Conservation (phyloP, 2,113 vertebrate genomes). For the Plecotus auritus region DNA sequence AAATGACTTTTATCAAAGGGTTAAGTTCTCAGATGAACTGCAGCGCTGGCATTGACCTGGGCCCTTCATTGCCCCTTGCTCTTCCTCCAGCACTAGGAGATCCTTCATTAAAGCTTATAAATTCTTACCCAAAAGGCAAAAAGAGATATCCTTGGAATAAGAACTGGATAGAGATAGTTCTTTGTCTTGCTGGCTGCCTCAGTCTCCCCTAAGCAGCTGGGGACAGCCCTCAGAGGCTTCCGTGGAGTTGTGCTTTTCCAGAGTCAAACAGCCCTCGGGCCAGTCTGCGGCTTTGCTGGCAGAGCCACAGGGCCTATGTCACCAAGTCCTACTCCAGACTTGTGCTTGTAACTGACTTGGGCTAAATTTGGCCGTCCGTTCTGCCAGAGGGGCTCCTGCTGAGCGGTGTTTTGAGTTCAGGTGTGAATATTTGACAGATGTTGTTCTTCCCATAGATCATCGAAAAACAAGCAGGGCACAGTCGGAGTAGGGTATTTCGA, state of each 20-base stretch:
- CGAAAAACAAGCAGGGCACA: slow-evolving; percentile 93
- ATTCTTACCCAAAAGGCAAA: background rate
- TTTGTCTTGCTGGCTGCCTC: background rate
- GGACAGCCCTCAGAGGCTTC: background rate
- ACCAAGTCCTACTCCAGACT: background rate
- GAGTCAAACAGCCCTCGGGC: background rate
- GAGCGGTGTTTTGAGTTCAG: background rate
- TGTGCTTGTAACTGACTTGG: background rate
- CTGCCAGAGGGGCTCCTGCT: background rate
- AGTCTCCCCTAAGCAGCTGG: background rate
- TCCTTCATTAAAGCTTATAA: background rate
- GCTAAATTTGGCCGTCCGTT: background rate
- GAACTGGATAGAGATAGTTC: background rate
- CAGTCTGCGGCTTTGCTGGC: background rate
- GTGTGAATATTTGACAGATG: background rate
- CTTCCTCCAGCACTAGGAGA: background rate
- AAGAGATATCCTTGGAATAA: background rate
- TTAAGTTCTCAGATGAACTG: background rate
- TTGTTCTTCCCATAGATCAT: slow-evolving; percentile 87
- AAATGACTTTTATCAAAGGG: background rate
- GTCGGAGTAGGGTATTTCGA: slow-evolving; percentile 93
- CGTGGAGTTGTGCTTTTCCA: background rate
- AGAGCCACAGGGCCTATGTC: background rate
- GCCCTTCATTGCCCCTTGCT: background rate
- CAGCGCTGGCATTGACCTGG: background rate